Conservation (phyloP, 92 coral and sea anemone species). For the Plumapathes pennacea region DNA sequence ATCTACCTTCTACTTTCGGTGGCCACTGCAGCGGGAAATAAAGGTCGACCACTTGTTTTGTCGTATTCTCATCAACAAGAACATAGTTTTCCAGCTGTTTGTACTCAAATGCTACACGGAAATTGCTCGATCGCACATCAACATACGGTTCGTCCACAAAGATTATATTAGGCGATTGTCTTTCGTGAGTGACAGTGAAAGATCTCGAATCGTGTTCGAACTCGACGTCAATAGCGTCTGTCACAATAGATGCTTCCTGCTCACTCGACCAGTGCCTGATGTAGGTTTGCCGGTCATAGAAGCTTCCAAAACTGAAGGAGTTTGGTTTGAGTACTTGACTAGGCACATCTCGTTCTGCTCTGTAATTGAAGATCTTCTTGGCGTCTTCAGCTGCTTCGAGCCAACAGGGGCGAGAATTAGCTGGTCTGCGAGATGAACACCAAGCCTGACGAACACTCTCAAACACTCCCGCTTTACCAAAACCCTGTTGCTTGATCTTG, state of each 20-base stretch:
- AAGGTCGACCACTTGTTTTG: constrained; percentile 9
- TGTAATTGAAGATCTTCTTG: constrained; percentile 35
- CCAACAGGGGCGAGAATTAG: constrained; percentile 62
- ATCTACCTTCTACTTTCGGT: constrained; percentile 62
- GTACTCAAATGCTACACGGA: constrained; percentile 74
- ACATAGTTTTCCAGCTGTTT: constrained; percentile 76
- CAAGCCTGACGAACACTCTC: constrained; percentile 53
- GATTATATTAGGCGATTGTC: too few relatives aligned
- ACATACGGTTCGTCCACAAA: too few relatives aligned
- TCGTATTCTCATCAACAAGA: constrained; percentile 52
- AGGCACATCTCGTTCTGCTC: constrained; percentile 17
- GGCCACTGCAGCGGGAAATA: constrained; percentile 71
- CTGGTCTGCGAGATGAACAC: constrained; percentile 29
- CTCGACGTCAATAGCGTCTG: constrained; percentile 44
- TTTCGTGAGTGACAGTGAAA: constrained; percentile 38
- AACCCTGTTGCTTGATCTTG: too few relatives aligned
- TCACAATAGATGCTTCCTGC: not conserved
- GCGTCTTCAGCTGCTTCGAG: constrained; percentile 55
- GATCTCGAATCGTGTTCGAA: constrained; percentile 75
- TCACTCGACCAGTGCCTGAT: constrained; percentile 55
- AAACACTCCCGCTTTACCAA: constrained; percentile 32
- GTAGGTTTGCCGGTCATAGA: constrained; percentile 57
- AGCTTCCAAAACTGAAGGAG: constrained; percentile 68
- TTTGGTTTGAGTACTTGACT: constrained; percentile 33
- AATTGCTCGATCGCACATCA: constrained; percentile 54